Evolutionary conservation across 2,113 vertebrate genomes (phyloP).

Genomic region (Phylloscopus trochiloides): DNA sequence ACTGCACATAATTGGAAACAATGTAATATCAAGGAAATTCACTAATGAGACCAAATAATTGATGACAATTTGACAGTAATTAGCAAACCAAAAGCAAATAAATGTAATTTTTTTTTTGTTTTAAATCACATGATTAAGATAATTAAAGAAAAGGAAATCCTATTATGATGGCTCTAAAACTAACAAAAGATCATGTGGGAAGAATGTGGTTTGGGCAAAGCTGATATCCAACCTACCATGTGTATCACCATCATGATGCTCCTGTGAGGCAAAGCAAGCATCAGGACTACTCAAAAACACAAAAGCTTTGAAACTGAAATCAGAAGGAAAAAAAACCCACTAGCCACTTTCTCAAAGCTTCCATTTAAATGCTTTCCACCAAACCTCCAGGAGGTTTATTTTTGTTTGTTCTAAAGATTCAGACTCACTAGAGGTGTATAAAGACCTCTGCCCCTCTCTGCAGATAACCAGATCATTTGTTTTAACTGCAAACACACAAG

Average conservation of each 20-base stretch:
- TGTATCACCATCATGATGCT: not conserved
- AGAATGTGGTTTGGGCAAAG: not conserved
- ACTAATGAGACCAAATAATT: conserved; percentile 15
- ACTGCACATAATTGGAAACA: conserved; percentile 6
- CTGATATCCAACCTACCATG: not conserved
- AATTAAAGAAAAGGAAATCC: not conserved
- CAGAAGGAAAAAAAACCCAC: accelerated
- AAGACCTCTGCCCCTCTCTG: not conserved
- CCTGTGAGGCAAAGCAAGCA: not conserved
- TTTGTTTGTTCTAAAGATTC: not conserved
- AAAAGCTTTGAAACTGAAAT: not conserved
- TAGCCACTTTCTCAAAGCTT: not conserved
- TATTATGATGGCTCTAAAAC: not conserved
- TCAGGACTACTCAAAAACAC: not conserved
- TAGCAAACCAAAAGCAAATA: conserved; percentile 34
- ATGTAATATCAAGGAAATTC: conserved; percentile 20
- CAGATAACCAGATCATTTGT: not conserved
- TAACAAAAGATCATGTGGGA: not conserved
- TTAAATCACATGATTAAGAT: not conserved
- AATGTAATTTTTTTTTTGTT: not conserved
- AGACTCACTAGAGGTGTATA: not conserved
- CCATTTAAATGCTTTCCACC: not conserved
- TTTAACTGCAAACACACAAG: not conserved
- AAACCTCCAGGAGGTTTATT: not conserved
- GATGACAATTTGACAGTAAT: conserved; percentile 30